These are phyloP conservation scores for Drosophila melanosoma DNA, from an alignment of 2,888 invertebrate species.

Conservation along the genomic window DNA sequence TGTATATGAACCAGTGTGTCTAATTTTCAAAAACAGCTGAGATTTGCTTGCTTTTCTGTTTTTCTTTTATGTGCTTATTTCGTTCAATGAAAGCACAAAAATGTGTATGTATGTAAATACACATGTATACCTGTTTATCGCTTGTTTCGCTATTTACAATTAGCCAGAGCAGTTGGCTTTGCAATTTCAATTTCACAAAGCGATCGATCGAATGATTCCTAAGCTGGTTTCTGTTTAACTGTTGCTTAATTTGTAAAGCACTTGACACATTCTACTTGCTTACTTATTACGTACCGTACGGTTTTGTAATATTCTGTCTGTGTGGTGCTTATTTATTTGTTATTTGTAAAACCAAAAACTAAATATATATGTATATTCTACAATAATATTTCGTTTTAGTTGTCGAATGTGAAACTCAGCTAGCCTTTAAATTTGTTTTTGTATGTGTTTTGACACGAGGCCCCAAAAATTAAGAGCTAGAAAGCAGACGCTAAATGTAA, in stretches of 20 bases:
- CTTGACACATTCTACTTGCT: slow-evolving; percentile 1
- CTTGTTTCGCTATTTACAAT: slow-evolving; percentile 19
- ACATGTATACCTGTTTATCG: slow-evolving; percentile 3
- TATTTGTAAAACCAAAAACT: not conserved
- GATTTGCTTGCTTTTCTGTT: slow-evolving; percentile 12
- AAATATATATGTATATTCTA: not conserved
- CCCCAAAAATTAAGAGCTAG: not conserved
- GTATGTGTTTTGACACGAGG: not conserved
- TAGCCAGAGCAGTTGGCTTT: slow-evolving; percentile 17
- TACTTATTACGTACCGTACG: not conserved
- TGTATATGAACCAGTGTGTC: not conserved
- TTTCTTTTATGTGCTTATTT: not conserved
- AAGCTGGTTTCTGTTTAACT: slow-evolving; percentile 3
- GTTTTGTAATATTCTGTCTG: not conserved
- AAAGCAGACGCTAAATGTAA: slow-evolving; percentile 1
- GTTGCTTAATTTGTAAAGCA: slow-evolving; percentile 8
- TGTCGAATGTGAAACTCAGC: not conserved
- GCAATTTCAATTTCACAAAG: slow-evolving; percentile 18
- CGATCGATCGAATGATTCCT: slow-evolving; percentile 30
- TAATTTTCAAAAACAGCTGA: slow-evolving; percentile 39
- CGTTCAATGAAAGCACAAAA: not conserved
- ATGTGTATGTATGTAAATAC: not conserved
- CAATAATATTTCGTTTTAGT: not conserved
- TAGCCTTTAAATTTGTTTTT: slow-evolving; percentile 1
- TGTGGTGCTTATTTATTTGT: not conserved